Evolutionary conservation across 2,888 invertebrate genomes (phyloP).

Genomic region (Imbricaverruca yamaguchii): DNA sequence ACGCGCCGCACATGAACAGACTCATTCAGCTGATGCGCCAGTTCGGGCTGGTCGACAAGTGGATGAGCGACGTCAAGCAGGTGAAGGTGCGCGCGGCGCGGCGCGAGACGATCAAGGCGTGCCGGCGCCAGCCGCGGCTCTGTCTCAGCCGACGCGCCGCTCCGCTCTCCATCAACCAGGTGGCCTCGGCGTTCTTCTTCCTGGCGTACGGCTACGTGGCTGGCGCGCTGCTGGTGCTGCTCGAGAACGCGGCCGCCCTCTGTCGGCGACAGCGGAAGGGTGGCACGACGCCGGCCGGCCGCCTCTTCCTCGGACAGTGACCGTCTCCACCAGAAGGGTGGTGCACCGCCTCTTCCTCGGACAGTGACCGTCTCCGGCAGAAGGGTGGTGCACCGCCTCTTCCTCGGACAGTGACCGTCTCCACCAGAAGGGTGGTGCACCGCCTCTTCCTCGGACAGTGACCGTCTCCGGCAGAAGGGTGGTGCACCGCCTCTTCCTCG

Average conservation of each 20-base stretch:
- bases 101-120: background rate
- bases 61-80: background rate
- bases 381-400: too few relatives aligned
- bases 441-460: too few relatives aligned
- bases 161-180: background rate
- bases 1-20: background rate
- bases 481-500: too few relatives aligned
- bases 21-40: background rate
- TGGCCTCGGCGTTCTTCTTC: background rate
- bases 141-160: background rate
- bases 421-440: too few relatives aligned
- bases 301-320: too few relatives aligned
- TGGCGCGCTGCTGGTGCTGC: background rate
- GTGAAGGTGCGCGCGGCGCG: background rate
- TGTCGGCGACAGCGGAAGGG: background rate
- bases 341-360: too few relatives aligned
- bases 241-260: background rate
- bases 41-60: slow-evolving; percentile 16
- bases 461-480: too few relatives aligned
- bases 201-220: background rate
- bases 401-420: too few relatives aligned
- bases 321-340: too few relatives aligned
- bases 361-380: too few relatives aligned
- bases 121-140: background rate
- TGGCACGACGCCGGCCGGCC: too few relatives aligned